Evolutionary conservation across 2,888 invertebrate genomes (phyloP).

Genomic region (Xanthia icteritia): DNA sequence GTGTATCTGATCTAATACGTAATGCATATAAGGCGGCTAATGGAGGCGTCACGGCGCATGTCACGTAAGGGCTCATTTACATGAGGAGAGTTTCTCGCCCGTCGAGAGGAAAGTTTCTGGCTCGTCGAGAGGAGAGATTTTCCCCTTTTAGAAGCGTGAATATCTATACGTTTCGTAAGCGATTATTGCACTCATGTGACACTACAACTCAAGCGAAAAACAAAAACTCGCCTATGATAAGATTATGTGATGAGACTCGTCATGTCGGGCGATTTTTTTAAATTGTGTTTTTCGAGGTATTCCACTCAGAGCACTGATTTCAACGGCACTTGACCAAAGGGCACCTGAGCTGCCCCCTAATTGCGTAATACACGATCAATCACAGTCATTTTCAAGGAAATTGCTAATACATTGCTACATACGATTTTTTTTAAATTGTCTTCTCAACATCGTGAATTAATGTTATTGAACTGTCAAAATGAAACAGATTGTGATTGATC

Average conservation of each 20-base stretch:
- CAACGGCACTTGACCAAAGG: neutral
- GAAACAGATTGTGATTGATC: too few species aligned
- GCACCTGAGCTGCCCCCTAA: neutral
- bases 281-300: neutral
- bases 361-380: too few species aligned
- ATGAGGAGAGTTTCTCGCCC: neutral
- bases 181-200: neutral
- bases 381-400: too few species aligned
- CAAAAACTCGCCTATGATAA: neutral
- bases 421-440: too few species aligned
- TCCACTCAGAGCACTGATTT: neutral
- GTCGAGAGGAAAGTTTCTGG: neutral
- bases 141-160: too few species aligned
- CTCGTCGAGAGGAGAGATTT: too few species aligned
- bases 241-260: neutral
- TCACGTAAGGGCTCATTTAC: conserved; percentile 33
- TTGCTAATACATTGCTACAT: too few species aligned
- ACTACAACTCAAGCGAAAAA: neutral
- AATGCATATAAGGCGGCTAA: conserved; percentile 51
- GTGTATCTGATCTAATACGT: conserved; percentile 54
- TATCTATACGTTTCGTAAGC: neutral
- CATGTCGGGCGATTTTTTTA: neutral
- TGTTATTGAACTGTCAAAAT: too few species aligned
- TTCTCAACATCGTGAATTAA: too few species aligned
- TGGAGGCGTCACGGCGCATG: conserved; percentile 32